phyloP scores from a whole-genome alignment of 2,797 vertebrate genomes.

The Eospalax fontanierii region DNA sequence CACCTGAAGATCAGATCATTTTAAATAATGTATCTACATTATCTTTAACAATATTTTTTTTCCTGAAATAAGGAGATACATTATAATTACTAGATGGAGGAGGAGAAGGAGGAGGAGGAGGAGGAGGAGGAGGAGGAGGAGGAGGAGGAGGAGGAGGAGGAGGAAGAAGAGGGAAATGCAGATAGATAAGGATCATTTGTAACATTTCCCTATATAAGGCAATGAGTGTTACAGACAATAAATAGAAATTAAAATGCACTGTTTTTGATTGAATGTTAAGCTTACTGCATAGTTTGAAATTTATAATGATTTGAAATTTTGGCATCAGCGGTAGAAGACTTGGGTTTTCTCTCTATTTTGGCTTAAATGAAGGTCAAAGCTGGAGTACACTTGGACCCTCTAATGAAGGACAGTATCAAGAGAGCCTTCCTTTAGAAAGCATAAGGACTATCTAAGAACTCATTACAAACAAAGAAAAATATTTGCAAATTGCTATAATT shows the following conservation, averaged over 20 bases:
- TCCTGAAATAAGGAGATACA: background rate
- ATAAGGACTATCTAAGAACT: conserved; percentile 50
- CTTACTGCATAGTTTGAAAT: background rate
- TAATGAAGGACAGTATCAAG: background rate
- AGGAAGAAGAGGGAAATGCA: background rate
- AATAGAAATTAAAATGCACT: background rate
- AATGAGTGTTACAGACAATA: background rate
- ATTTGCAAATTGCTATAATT: conserved; percentile 53
- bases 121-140: background rate
- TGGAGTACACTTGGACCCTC: background rate
- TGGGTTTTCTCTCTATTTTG: background rate
- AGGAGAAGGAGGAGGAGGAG: background rate
- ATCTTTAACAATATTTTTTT: background rate
- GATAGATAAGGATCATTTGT: background rate
- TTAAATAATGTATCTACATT: conserved; percentile 38
- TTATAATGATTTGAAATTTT: conserved; percentile 1
- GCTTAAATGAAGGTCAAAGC: conserved; percentile 46
- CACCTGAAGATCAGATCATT: background rate
- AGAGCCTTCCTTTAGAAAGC: background rate
- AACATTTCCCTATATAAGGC: background rate
- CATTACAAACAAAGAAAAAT: conserved; percentile 59
- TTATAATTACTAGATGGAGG: background rate
- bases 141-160: background rate
- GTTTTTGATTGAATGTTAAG: background rate
- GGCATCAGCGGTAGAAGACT: background rate